phyloP scores from a whole-genome alignment of 2,113 vertebrate species.

The Orientallactaga bullata region DNA sequence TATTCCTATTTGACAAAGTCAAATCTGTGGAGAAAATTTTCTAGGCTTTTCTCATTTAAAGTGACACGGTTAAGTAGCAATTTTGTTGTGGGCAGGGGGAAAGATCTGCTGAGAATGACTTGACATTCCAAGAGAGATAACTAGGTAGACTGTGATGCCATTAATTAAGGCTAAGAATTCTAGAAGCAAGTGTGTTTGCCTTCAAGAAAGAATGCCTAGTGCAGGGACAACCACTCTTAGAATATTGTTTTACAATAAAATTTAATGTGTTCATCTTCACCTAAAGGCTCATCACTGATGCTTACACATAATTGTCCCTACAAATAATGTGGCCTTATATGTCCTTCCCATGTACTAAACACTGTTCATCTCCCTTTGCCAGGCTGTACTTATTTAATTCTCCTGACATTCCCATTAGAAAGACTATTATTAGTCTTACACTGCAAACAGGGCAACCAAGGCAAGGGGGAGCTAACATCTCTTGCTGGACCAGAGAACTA shows the following conservation, averaged over 20 bases:
- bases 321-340: neutral
- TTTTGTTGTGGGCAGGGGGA: neutral
- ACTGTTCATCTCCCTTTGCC: neutral
- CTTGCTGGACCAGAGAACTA: neutral
- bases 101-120: neutral
- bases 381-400: neutral
- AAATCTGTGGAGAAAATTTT: neutral
- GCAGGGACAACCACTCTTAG: neutral
- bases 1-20: neutral
- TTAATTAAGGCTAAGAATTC: neutral
- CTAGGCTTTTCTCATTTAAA: neutral
- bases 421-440: neutral
- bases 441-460: neutral
- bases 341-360: neutral
- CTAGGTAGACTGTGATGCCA: too few relatives aligned
- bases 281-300: neutral
- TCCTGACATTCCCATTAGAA: neutral
- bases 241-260: neutral
- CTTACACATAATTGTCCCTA: neutral
- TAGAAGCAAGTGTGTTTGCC: neutral
- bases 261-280: neutral
- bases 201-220: neutral
- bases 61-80: neutral
- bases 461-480: neutral
- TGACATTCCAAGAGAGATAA: neutral